Percentiles rank a stretch among this genome's conserved stretches.
phyloP scores from a whole-genome alignment of 2,888 invertebrate genomes.

The Agrochola litura region DNA sequence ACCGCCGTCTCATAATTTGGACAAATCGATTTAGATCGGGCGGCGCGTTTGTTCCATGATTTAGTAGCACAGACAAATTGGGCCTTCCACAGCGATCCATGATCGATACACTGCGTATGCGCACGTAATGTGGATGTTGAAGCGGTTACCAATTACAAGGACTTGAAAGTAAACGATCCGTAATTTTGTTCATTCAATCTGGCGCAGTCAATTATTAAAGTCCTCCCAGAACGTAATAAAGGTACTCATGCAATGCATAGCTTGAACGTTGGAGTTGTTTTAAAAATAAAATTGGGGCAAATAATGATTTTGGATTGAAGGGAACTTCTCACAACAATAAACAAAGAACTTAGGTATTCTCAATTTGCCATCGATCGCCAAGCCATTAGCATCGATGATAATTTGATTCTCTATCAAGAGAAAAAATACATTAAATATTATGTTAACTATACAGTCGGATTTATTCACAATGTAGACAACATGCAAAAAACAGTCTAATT shows the following conservation, averaged over 20 bases:
- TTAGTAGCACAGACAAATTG: conserved; percentile 89
- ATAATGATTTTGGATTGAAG: neutral
- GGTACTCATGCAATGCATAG: conserved; percentile 47
- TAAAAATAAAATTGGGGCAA: neutral
- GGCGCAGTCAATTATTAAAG: conserved; percentile 73
- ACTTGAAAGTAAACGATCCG: conserved; percentile 85
- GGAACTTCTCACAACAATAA: neutral
- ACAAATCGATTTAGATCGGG: conserved; percentile 89
- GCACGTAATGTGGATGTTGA: conserved; percentile 81
- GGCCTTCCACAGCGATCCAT: conserved; percentile 75
- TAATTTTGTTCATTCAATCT: conserved; percentile 83
- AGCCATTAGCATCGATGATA: neutral
- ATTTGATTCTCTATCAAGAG: neutral
- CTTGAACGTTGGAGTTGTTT: conserved; percentile 6
- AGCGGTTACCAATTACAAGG: conserved; percentile 86
- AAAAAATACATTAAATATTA: neutral
- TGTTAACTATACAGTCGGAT: conserved; percentile 3
- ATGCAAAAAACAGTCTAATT: neutral
- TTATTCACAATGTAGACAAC: neutral
- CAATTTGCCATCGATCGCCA: neutral
- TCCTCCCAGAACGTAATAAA: conserved; percentile 57
- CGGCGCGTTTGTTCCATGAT: conserved; percentile 89
- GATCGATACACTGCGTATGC: conserved; percentile 78
- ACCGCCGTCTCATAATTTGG: conserved; percentile 83
- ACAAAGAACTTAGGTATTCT: neutral